Evolutionary conservation across 2,113 vertebrate genomes (phyloP).

Genomic region (Planiliza haematocheilus): DNA sequence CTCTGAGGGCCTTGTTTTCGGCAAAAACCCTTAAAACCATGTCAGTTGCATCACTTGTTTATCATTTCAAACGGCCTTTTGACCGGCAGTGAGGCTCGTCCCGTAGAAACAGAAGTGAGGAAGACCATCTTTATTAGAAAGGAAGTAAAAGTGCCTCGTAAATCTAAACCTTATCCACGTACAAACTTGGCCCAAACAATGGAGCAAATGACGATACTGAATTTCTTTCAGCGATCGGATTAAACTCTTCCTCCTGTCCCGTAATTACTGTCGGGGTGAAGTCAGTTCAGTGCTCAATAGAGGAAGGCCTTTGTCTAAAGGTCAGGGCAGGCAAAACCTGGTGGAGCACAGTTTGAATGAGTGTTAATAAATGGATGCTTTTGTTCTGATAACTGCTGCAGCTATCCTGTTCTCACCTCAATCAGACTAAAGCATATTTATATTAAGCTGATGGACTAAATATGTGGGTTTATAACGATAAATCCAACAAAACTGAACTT

Average conservation of each 20-base stretch:
- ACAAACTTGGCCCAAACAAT: constrained; percentile 35
- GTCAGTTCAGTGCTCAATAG: constrained; percentile 39
- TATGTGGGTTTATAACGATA: neutral
- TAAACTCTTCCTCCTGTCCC: constrained; percentile 35
- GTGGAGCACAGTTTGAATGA: constrained; percentile 13
- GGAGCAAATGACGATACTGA: constrained; percentile 34
- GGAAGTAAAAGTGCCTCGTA: constrained; percentile 45
- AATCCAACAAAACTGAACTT: neutral
- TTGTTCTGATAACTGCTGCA: constrained; percentile 41
- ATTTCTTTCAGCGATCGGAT: constrained; percentile 50
- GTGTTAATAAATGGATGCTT: constrained; percentile 44
- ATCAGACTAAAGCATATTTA: neutral
- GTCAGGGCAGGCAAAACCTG: constrained; percentile 36
- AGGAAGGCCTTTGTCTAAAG: constrained; percentile 49
- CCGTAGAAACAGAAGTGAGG: constrained; percentile 10
- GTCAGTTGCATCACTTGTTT: constrained; percentile 9
- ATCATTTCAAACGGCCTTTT: constrained; percentile 3
- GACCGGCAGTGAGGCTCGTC: constrained; percentile 10
- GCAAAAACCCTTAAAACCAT: constrained; percentile 10
- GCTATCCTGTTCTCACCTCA: constrained; percentile 2
- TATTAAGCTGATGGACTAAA: too few species aligned
- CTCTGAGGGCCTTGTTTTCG: neutral
- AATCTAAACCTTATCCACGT: constrained; percentile 46
- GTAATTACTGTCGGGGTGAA: constrained; percentile 50
- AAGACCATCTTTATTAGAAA: neutral